These are phyloP conservation scores for Cryptus viduatorius DNA, from an alignment of 2,888 invertebrate genomes.

Conservation along the genomic window DNA sequence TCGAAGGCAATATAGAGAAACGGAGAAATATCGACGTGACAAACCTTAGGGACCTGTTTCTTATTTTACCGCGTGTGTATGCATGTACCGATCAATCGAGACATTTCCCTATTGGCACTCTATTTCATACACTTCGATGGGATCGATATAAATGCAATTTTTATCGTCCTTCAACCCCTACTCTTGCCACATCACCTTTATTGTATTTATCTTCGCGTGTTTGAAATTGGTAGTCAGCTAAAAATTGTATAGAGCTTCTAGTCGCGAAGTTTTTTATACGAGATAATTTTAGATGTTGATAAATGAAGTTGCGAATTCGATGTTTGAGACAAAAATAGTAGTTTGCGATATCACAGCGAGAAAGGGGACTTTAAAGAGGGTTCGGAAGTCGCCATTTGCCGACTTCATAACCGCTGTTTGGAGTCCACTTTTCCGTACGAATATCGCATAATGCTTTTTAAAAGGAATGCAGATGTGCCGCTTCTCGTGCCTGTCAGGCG, in stretches of 20 bases:
- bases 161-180: background rate
- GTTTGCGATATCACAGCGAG: too few species aligned
- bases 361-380: too few species aligned
- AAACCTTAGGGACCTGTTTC: slow-evolving; percentile 11
- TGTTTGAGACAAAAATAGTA: too few species aligned
- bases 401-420: too few species aligned
- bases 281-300: too few species aligned
- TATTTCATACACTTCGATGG: background rate
- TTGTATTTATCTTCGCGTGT: background rate
- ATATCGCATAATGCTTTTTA: too few species aligned
- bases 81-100: background rate
- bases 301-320: too few species aligned
- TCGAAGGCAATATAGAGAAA: background rate
- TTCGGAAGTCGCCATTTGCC: too few species aligned
- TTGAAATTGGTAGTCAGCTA: background rate
- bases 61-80: background rate
- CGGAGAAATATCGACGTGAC: background rate
- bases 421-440: too few species aligned
- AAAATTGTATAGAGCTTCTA: background rate
- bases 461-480: too few species aligned
- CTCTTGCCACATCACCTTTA: background rate
- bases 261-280: too few species aligned
- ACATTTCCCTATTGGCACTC: background rate
- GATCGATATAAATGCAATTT: slow-evolving; percentile 6
- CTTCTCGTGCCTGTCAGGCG: too few species aligned